phyloP scores from a whole-genome alignment of 2,797 vertebrate species.

The Psittacula echo region DNA sequence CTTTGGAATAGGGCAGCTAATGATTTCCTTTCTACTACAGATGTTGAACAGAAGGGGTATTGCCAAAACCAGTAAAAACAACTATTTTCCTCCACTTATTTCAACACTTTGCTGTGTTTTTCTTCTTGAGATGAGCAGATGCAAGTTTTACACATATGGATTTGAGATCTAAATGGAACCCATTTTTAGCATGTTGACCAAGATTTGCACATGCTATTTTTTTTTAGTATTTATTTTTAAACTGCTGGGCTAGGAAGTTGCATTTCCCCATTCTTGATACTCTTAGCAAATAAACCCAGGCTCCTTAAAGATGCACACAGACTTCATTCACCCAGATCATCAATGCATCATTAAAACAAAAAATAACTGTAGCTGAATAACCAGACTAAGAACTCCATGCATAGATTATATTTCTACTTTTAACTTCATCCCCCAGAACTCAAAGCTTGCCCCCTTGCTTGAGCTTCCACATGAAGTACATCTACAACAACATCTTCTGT shows the following conservation, averaged over 20 bases:
- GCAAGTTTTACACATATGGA: background rate
- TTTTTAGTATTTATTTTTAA: slow-evolving; percentile 16
- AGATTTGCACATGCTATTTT: background rate
- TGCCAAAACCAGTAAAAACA: background rate
- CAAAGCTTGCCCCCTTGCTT: background rate
- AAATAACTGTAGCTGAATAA: background rate
- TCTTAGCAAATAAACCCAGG: background rate
- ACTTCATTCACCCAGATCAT: background rate
- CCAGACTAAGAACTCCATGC: background rate
- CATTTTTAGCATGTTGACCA: background rate
- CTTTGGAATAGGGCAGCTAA: background rate
- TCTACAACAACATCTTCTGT: background rate
- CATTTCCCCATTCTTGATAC: background rate
- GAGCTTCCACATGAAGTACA: background rate
- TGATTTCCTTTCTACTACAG: slow-evolving; percentile 35
- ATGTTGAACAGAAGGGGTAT: background rate
- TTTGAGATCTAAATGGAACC: background rate
- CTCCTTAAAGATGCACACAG: background rate
- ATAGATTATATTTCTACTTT: background rate
- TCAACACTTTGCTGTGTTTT: background rate
- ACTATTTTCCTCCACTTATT: background rate
- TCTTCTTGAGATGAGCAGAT: background rate
- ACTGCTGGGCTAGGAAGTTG: background rate
- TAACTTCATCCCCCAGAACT: background rate
- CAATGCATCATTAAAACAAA: background rate